Conservation (phyloP, 1,140 invertebrate species). For the Scaptomyza pallida region DNA sequence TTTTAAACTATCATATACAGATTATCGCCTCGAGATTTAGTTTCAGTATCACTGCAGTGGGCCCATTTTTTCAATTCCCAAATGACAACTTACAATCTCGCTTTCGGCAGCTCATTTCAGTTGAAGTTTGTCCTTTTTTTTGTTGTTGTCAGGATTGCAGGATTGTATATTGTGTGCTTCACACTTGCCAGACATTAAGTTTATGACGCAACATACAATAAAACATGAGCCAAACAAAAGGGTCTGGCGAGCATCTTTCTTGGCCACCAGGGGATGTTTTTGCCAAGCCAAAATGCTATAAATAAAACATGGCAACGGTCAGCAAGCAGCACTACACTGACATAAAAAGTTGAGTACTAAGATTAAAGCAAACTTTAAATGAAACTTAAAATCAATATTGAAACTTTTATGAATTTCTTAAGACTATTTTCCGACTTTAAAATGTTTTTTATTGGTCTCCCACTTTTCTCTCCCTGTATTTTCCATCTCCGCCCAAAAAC, state of each 20-base stretch:
- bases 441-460: too few species aligned
- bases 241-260: conserved; percentile 43
- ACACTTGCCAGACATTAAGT: conserved; percentile 80
- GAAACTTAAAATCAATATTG: too few species aligned
- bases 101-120: conserved; percentile 53
- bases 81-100: conserved; percentile 58
- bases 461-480: neutral
- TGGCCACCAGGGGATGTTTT: conserved; percentile 77
- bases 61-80: conserved; percentile 46
- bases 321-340: conserved; percentile 19
- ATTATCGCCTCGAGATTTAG: conserved; percentile 54
- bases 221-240: conserved; percentile 67
- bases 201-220: conserved; percentile 80
- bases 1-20: conserved; percentile 56
- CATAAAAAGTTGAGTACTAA: neutral
- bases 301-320: conserved; percentile 76
- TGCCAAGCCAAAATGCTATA: conserved; percentile 66
- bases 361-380: neutral
- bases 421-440: too few species aligned
- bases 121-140: conserved; percentile 31
- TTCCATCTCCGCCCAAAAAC: neutral
- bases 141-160: conserved; percentile 49
- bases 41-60: conserved; percentile 44
- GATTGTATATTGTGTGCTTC: conserved; percentile 44
- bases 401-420: neutral